A percentile compares a stretch with the other conserved stretches of the same genome.
These are phyloP conservation scores for Pollenia labialis DNA, from an alignment of 2,888 invertebrate species.

Conservation along the genomic window DNA sequence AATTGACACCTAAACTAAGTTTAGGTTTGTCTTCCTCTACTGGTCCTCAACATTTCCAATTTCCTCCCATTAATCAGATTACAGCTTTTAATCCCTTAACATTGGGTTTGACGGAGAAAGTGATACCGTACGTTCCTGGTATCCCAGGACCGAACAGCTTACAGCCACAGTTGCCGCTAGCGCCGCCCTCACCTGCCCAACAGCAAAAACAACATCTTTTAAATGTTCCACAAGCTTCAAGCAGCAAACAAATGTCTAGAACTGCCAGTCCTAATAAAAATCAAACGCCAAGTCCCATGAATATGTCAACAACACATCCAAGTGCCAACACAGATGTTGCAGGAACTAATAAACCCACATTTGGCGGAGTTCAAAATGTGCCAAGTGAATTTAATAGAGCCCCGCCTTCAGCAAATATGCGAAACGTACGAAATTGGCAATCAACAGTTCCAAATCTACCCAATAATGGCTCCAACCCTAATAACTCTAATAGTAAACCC, in stretches of 20 bases:
- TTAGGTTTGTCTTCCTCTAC: constrained; percentile 85
- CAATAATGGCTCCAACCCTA: background rate
- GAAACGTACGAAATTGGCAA: constrained; percentile 78
- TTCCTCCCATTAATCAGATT: constrained; percentile 88
- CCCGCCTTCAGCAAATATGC: constrained; percentile 80
- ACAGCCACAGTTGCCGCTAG: constrained; percentile 81
- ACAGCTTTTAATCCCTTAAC: constrained; percentile 89
- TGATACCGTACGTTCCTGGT: constrained; percentile 94
- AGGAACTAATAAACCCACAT: constrained; percentile 77
- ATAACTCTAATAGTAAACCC: constrained; percentile 5
- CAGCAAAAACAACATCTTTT: constrained; percentile 74
- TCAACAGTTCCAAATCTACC: constrained; percentile 9
- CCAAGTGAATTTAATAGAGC: constrained; percentile 81
- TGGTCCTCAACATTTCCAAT: constrained; percentile 85
- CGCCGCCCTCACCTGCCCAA: constrained; percentile 77
- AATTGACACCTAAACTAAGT: constrained; percentile 84
- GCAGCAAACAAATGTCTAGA: constrained; percentile 65
- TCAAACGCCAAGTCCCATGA: constrained; percentile 79
- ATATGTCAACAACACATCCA: constrained; percentile 35
- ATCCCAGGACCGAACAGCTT: constrained; percentile 92
- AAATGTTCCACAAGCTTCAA: constrained; percentile 24
- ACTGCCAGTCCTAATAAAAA: constrained; percentile 80
- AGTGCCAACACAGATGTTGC: constrained; percentile 39
- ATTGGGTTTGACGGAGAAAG: constrained; percentile 87
- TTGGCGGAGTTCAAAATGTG: constrained; percentile 81